A percentile compares a stretch with the other conserved stretches of the same genome.
These are phyloP conservation scores for Rhagoletis zephyria DNA, from an alignment of 1,140 invertebrate species.

Conservation along the genomic window DNA sequence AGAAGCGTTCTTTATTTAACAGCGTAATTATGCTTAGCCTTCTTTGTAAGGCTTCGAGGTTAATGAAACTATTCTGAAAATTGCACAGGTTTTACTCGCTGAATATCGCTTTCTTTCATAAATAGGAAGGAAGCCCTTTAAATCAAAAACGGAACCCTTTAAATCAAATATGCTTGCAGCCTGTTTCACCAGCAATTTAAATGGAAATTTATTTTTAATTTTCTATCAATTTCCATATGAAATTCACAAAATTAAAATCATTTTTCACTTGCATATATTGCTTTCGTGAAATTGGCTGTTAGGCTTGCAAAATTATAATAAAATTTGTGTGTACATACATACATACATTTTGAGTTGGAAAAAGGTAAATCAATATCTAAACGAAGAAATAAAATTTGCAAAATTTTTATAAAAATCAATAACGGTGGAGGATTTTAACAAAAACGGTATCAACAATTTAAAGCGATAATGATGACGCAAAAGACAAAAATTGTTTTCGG, in stretches of 20 bases:
- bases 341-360: background rate
- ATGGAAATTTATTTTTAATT: no score
- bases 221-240: no score
- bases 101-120: no score
- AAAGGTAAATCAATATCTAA: background rate
- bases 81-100: no score
- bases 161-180: background rate
- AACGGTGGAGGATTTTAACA: background rate
- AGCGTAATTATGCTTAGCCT: no score
- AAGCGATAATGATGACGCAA: slow-evolving; percentile 21
- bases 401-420: background rate
- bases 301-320: background rate
- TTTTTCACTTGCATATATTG: no score
- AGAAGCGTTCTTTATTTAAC: no score
- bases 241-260: no score
- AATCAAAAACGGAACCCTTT: background rate
- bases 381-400: background rate
- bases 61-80: no score
- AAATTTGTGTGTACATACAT: background rate
- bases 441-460: background rate
- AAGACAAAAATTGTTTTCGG: background rate
- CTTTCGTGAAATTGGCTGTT: no score
- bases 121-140: background rate
- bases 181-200: no score
- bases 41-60: no score